Evolutionary conservation across 2,113 vertebrate genomes (phyloP).

Genomic region (Cyprichromis sp.): DNA sequence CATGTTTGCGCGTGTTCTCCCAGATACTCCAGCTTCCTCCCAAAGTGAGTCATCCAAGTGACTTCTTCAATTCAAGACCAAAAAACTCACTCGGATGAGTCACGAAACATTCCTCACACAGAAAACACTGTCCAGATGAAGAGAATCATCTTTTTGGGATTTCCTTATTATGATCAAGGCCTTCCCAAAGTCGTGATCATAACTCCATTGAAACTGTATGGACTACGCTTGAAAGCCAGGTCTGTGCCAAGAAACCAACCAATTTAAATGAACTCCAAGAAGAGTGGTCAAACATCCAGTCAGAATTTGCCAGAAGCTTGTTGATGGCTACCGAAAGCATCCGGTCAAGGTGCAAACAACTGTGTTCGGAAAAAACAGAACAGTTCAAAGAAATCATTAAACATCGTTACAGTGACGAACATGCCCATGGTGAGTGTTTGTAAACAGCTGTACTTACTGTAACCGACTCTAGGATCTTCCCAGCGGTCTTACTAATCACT

Average conservation of each 20-base stretch:
- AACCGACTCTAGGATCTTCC: neutral
- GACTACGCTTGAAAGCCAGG: neutral
- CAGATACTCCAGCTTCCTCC: neutral
- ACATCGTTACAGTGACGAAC: fast-evolving
- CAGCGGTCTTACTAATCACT: fast-evolving
- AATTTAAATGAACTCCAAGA: neutral
- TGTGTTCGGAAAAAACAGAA: neutral
- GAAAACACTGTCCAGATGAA: neutral
- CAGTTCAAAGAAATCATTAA: fast-evolving
- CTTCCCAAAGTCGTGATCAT: neutral
- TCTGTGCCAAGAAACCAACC: neutral
- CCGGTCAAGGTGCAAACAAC: fast-evolving
- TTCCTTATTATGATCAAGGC: neutral
- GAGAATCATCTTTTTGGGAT: neutral
- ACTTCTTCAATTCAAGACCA: neutral
- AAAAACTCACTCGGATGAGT: neutral
- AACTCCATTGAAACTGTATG: neutral
- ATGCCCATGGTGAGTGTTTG: neutral
- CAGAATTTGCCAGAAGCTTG: neutral
- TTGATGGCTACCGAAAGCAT: neutral
- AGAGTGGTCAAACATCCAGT: neutral
- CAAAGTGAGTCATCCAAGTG: neutral
- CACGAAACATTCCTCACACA: neutral
- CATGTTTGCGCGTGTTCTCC: neutral
- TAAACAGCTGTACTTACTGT: neutral